A percentile compares a stretch with the other conserved stretches of the same genome.
Conservation (phyloP, 2,797 vertebrate species). For the Moxostoma hubbsi region DNA sequence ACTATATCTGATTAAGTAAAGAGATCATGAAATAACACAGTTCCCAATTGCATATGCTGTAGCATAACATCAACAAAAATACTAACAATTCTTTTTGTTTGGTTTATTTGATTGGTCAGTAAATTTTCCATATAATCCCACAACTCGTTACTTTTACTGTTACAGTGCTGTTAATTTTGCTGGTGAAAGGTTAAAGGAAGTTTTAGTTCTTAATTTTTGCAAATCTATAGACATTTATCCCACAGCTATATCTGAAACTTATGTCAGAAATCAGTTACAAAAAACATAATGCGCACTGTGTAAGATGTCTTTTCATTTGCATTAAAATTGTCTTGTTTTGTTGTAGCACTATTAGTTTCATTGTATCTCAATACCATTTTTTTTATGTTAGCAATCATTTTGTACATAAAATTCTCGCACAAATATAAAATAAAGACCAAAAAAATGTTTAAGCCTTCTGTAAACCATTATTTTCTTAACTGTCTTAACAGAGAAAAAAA, state of each 20-base stretch:
- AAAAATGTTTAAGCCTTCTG: conserved; percentile 20
- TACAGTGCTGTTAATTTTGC: conserved; percentile 7
- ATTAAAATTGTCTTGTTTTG: conserved; percentile 59
- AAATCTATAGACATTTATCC: conserved; percentile 18
- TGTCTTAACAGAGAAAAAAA: no score
- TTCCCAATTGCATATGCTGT: conserved; percentile 1
- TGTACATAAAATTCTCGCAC: conserved; percentile 82
- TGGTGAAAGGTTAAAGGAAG: conserved; percentile 10
- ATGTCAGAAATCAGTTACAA: conserved; percentile 45
- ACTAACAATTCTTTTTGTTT: background rate
- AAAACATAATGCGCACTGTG: conserved; percentile 51
- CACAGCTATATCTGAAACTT: conserved; percentile 22
- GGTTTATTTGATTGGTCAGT: conserved; percentile 4
- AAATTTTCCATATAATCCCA: conserved; percentile 5
- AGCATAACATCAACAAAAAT: conserved; percentile 7
- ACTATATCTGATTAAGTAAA: conserved; percentile 19
- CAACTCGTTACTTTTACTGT: conserved; percentile 2
- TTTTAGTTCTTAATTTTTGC: conserved; percentile 2
- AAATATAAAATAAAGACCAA: conserved; percentile 72
- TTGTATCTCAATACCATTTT: conserved; percentile 58
- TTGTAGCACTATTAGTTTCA: conserved; percentile 70
- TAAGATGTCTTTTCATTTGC: conserved; percentile 40
- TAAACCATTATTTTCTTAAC: conserved; percentile 32
- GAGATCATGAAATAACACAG: conserved; percentile 3
- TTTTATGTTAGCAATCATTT: conserved; percentile 70